Base-by-base conservation (phyloP, 2,888 invertebrate genomes). In the Elegia similella region DNA sequence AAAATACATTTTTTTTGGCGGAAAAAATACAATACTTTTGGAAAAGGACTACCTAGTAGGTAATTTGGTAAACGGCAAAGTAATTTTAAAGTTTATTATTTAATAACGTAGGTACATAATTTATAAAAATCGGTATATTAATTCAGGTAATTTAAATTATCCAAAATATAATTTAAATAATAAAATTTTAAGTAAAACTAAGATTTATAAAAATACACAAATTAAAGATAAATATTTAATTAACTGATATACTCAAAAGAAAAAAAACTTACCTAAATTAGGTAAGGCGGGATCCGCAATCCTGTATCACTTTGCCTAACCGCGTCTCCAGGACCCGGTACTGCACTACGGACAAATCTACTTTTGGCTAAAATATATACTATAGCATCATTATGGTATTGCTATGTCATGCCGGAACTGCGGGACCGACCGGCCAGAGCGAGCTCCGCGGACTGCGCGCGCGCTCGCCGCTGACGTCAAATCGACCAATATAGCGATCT, bases 361-460 rank as follows among this genome's bases (percentile, higher is more conserved):
- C 63, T 64, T 63, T 46, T 55, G 62, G 59, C 15, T 38, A 38
- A 65, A 63, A 63, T 64, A 63, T 67, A 66, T 68, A 73, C 66
- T 75, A 77, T 75, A 72, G 62, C 62, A 72, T 66, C 61, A 70
- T 72, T 65, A 74, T 77, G 68, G 70, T 58, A 53, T 69, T 70
- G 73, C 23, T 3, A 46, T 12, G 38, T 38, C 38, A 38, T n/a
- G 15, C 32, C 48, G 34, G n/a, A 73, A 74, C 76, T 23, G 23
- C 79, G 80, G n/a, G 75, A 82, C 82, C 82, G 81, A 62, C 65
- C 74, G 72, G 81, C 82, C 81, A 86, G 82, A 76, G 80, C 72
- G 80, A 75, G 75, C 76, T 75, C 75, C 72, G 66, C 79, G 78
- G 81, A 90, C 90, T 90, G 88, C 87, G 86, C 81, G 76, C 69